Conservation (phyloP, 2,888 invertebrate species). For the Habroteleia sp. region DNA sequence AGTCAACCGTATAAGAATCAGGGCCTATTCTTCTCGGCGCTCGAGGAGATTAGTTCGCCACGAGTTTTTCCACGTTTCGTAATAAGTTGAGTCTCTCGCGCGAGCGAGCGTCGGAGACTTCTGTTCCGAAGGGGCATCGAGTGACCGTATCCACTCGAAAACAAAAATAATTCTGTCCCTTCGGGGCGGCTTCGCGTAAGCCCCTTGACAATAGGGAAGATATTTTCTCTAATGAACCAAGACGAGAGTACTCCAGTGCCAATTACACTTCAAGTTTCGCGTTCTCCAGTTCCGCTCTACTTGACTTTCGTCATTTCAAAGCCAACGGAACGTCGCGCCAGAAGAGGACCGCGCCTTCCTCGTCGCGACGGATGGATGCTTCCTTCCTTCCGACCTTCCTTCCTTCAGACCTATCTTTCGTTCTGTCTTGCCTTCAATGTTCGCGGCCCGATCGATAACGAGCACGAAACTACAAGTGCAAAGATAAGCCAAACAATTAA, state of each 20-base stretch:
- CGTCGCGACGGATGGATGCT: conserved; percentile 62
- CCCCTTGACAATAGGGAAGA: conserved; percentile 80
- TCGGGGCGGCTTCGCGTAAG: conserved; percentile 71
- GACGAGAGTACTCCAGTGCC: conserved; percentile 80
- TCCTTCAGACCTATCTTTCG: neutral
- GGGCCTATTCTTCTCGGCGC: conserved; percentile 76
- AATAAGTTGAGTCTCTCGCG: conserved; percentile 68
- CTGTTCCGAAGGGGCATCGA: conserved; percentile 72
- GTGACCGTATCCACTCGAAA: conserved; percentile 80
- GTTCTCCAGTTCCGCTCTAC: conserved; percentile 76
- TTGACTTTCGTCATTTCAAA: conserved; percentile 79
- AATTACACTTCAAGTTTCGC: conserved; percentile 79
- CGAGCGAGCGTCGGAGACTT: conserved; percentile 38
- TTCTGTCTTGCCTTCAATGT: conserved; percentile 47
- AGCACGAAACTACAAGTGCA: conserved; percentile 67
- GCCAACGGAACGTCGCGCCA: conserved; percentile 72
- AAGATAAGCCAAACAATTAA: conserved; percentile 78
- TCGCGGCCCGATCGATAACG: conserved; percentile 71
- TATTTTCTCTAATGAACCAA: conserved; percentile 81
- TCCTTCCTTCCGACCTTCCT: conserved; percentile 46
- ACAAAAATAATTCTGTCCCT: conserved; percentile 80
- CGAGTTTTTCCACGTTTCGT: conserved; percentile 77
- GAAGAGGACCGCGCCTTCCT: conserved; percentile 41
- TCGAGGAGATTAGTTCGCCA: conserved; percentile 79
- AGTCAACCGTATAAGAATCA: conserved; percentile 75